Conservation (phyloP, 1,140 invertebrate genomes). For the Drosophila seguyi region DNA sequence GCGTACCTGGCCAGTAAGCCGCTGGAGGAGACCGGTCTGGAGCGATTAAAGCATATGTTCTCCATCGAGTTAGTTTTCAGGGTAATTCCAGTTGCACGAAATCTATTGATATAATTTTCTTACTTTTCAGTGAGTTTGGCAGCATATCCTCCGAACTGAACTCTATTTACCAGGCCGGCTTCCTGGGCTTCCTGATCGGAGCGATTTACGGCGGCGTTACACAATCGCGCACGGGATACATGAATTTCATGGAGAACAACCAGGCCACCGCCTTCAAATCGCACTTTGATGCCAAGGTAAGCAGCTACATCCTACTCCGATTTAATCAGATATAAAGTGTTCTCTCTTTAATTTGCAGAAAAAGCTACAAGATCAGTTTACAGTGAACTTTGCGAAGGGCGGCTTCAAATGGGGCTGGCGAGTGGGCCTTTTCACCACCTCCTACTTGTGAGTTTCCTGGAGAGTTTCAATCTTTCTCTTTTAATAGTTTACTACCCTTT, state of each 20-base stretch:
- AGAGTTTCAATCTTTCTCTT: too few relatives aligned
- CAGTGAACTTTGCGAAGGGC: conserved; percentile 89
- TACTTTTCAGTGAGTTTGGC: conserved; percentile 87
- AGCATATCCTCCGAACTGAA: conserved; percentile 87
- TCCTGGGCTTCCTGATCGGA: conserved; percentile 87
- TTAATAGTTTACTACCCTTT: conserved; percentile 43
- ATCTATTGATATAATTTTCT: conserved; percentile 52
- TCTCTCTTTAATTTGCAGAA: conserved; percentile 85
- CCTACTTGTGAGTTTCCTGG: conserved; percentile 87
- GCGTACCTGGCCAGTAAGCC: conserved; percentile 50
- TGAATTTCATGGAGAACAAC: conserved; percentile 91
- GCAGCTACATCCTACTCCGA: background rate
- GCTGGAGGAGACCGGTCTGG: conserved; percentile 83
- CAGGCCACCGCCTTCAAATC: conserved; percentile 89
- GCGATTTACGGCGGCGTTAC: conserved; percentile 88
- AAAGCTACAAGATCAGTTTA: conserved; percentile 89
- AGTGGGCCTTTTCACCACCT: conserved; percentile 87
- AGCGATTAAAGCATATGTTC: conserved; percentile 86
- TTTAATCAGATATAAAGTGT: background rate
- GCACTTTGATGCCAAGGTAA: conserved; percentile 89
- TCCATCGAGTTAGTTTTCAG: conserved; percentile 82
- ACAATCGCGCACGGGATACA: conserved; percentile 87
- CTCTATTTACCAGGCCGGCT: conserved; percentile 86
- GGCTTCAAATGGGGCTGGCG: conserved; percentile 89
- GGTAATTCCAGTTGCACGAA: background rate